Evolutionary conservation across 2,113 vertebrate genomes (phyloP), one percentile per base, ranked within the genome.

Genomic region (Poeciliopsis turrubarensis): DNA sequence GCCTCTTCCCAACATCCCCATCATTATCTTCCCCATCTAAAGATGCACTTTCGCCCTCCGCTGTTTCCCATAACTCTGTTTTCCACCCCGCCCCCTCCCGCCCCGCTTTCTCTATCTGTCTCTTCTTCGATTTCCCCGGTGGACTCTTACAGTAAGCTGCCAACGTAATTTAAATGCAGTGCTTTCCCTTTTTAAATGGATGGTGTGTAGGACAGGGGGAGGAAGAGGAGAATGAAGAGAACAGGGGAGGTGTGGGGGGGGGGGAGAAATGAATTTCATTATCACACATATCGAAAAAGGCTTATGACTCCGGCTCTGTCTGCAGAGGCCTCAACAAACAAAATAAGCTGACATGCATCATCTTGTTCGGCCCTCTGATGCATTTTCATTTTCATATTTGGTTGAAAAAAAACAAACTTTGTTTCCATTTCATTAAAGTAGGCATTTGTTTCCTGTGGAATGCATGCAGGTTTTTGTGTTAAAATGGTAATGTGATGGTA

Each of bases 71-170:
- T 89, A 88, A 87, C 87, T 86, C 78, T 70, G 37, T 51, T 83
- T 74, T 76, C 67, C 64, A 54, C 32, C 47, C n/a, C 29, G 37
- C 75, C 44, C 29, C 41, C 47, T 22, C 29, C 31, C 75, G 37
- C 29, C 41, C 22, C 66, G 26, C 57, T 65, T 77, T 79, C 75
- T 80, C 62, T 69, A 66, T 83, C 77, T 68, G 66, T 86, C 78
- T 87, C 82, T 79, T 73, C 84, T 89, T 92, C 91, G 65, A 87
- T 92, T 86, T 91, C 91, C 86, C 92, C 81, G 75, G 89, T 91
- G 91, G 89, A 90, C 90, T 88, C 91, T 94, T 93, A 89, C 89
- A 88, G 90, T 92, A 93, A 93, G 93, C 90, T 88, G 91, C 88
- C 78, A 60, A 82, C 65, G 73, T 93, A 86, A 94, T 93, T 93